Percentiles rank a stretch among this genome's conserved stretches.
phyloP scores from a whole-genome alignment of 2,797 vertebrate species.

The Hyperoplus lanceolatus region DNA sequence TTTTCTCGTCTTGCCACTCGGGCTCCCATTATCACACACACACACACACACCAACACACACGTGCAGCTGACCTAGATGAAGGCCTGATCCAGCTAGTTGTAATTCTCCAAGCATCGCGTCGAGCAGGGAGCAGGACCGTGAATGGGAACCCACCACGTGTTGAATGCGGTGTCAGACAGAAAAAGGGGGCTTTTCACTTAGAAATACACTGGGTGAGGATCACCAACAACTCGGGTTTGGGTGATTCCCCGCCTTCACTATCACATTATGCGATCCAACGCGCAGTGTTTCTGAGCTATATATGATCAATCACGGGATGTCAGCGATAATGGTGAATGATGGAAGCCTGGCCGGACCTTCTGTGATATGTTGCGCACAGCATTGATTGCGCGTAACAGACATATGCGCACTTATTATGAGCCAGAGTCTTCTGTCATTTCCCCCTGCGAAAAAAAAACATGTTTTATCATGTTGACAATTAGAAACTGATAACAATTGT shows the following conservation, averaged over 20 bases:
- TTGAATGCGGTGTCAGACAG: slow-evolving; percentile 79
- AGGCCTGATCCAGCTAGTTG: slow-evolving; percentile 82
- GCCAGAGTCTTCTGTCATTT: slow-evolving; percentile 55
- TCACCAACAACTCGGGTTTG: slow-evolving; percentile 62
- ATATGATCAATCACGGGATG: slow-evolving; percentile 89
- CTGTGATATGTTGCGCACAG: slow-evolving; percentile 56
- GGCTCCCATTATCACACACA: slow-evolving; percentile 23
- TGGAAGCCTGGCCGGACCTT: slow-evolving; percentile 71
- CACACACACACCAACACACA: slow-evolving; percentile 25
- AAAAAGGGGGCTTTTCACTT: slow-evolving; percentile 41
- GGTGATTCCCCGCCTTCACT: slow-evolving; percentile 76
- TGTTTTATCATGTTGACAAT: background rate
- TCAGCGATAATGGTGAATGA: slow-evolving; percentile 87
- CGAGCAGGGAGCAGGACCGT: slow-evolving; percentile 61
- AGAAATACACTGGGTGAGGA: slow-evolving; percentile 65
- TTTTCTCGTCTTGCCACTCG: slow-evolving; percentile 27
- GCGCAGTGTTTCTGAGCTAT: slow-evolving; percentile 80
- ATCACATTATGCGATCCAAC: slow-evolving; percentile 88
- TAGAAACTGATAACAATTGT: background rate
- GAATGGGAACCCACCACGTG: slow-evolving; percentile 81
- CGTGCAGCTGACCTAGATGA: slow-evolving; percentile 76
- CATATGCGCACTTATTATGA: slow-evolving; percentile 50
- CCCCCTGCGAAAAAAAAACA: slow-evolving; percentile 2
- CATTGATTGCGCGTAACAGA: slow-evolving; percentile 63
- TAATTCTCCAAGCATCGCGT: slow-evolving; percentile 76